phyloP scores from a whole-genome alignment of 1,140 invertebrate genomes.

The Drosophila pruinosa region DNA sequence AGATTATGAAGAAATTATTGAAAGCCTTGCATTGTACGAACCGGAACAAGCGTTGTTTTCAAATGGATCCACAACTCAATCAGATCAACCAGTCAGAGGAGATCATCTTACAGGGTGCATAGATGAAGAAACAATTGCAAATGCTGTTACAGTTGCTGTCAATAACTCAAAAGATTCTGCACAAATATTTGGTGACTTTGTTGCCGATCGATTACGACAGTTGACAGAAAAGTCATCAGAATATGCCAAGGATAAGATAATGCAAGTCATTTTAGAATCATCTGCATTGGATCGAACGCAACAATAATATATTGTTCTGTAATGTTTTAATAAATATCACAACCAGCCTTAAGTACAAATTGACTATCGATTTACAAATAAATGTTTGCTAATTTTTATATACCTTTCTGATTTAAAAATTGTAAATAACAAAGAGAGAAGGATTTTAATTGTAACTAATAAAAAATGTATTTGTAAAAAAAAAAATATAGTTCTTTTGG shows the following conservation, averaged over 20 bases:
- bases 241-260: constrained; percentile 63
- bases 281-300: constrained; percentile 43
- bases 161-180: constrained; percentile 46
- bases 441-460: neutral
- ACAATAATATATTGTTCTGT: constrained; percentile 5
- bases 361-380: neutral
- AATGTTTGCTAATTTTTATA: too few species aligned
- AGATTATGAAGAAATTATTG: constrained; percentile 64
- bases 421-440: neutral
- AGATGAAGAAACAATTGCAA: constrained; percentile 62
- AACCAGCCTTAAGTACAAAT: constrained; percentile 48
- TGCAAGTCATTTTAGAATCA: constrained; percentile 57
- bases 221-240: constrained; percentile 48
- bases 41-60: constrained; percentile 61
- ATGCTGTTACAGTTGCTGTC: constrained; percentile 52
- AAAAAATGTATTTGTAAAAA: neutral
- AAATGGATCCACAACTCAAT: constrained; percentile 16
- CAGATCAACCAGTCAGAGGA: neutral
- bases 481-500: neutral
- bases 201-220: constrained; percentile 59
- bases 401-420: neutral
- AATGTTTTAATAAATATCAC: constrained; percentile 35
- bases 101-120: neutral
- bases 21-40: constrained; percentile 60
- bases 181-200: constrained; percentile 68